Evolutionary conservation across 2,797 vertebrate genomes (phyloP), one percentile per base, ranked within the genome.

Genomic region (Acrossocheilus wenchowensis): DNA sequence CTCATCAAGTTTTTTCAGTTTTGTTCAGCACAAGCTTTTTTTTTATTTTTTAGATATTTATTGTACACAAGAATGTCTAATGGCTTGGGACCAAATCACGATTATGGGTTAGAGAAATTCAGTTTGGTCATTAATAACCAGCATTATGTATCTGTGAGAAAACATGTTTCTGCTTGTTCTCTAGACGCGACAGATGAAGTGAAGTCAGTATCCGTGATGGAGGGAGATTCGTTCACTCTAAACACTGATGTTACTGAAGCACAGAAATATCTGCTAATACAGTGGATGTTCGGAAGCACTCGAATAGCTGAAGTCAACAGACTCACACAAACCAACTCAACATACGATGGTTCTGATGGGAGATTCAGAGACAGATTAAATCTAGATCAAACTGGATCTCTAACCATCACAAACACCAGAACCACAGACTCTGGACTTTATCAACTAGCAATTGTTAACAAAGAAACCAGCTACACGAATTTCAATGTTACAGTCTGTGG

Each of bases 351-450:
- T 39, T 4, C n/a, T 50, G 78, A 81, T 19, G 62, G 5, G 62
- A 81, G 17, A 34, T 68, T 81, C 19, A 50, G 1, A 68, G 78
- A 45, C 15, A 45, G 78, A 62, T 1, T 79, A 5, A 79, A 45
- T 0, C 39, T 64, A 1, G 78, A 79, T 45, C 78, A 64, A 0
- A 62, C 23, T 0, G 54, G 78, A 43, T 79, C 78, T 79, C 54
- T 79, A 15, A 79, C 52, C 77, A 43, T 79, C 52, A 43, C 54
- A 17, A 57, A 64, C 78, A 79, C 36, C 78, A 50, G 62, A 50
- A 66, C 17, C 62, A 36, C 62, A 21, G 15, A 68, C 15, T 68
- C 64, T 19, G 64, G 30, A 36, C 15, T 68, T 19, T 68, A 68
- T 68, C 14, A 68, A 7, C 30, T 68, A 19, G 34, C 19, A 5